Evolutionary conservation across 2,113 vertebrate genomes (phyloP), one percentile per base, ranked within the genome.

Genomic region (Calidris pygmaea): DNA sequence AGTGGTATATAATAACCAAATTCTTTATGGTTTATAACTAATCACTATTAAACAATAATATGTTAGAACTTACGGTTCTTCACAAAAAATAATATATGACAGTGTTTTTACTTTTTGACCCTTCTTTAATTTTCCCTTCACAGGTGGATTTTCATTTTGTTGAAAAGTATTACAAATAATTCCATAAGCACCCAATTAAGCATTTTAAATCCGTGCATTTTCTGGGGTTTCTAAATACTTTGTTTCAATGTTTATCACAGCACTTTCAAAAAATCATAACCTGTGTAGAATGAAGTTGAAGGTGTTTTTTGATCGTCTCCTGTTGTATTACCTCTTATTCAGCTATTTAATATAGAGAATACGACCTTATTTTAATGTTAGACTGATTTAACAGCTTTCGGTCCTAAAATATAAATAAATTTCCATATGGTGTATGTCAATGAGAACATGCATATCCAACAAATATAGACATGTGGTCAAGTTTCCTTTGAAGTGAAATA

Each of bases 51-150:
- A 89, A 45, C 1, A 22, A 32, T 29, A 39, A 21, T 34, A 43
- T 16, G 4, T 29, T 50, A 74, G 21, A 84, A 80, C 0, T 3
- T 23, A 41, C 0, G 1, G 4, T 32, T 84, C 32, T 56, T 76
- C 10, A 39, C 5, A 62, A 62, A 60, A 85, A 19, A 50, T 58
- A 56, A 39, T 19, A 62, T 50, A 50, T 65, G 4, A 1, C 12
- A 1, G 5, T 55, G 12, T 39, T 80, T 65, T 85, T 50, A 20
- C 4, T 71, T 75, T 45, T 74, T 62, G 14, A 5, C 2, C 3
- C 0, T 37, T 3, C 5, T 78, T 91, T 72, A 63, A 14, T 41
- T 37, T 74, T 71, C 7, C 14, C 8, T 74, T 45, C 20, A 77
- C 27, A 85, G 29, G 20, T 5, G 55, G 18, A 37, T 74, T 48